Base-by-base conservation (phyloP, 2,113 vertebrate genomes). In the Poicephalus meyeri region DNA sequence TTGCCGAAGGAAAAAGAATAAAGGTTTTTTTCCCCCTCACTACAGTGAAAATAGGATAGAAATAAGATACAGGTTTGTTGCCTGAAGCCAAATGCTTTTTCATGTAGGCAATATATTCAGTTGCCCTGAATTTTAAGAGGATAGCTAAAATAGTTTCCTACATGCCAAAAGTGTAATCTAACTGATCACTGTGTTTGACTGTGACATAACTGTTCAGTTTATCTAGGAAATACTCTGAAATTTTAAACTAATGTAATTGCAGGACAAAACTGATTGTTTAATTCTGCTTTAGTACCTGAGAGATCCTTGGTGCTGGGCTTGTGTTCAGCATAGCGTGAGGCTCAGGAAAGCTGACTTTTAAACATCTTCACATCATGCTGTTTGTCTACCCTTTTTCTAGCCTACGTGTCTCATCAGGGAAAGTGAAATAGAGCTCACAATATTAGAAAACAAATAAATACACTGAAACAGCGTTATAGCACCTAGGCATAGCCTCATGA, bases 151-250 rank as follows among this genome's bases (percentile, higher is more conserved):
- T 55, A 53, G 25, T 70, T 71, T 83, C 24, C 33, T 74, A 0
- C 7, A 3, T 86, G 12, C 13, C 16, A 13, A 1, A 42, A 37
- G 8, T 26, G 37, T 52, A 28, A 44, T 58, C 46, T 74, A 6
- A 46, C 16, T 44, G 39, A 49, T 93, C 15, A 10, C 7, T 46
- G 11, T 41, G 19, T 41, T 33, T 56, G 41, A 44, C 44, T 46
- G 64, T 1, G 13, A 41, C 19, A 42, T 89, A 60, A 25, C 37
- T 63, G 7, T 89, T 93, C 31, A 46, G 19, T 88, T 88, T 49
- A 61, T 68, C 52, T 86, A 94, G 46, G 44, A 91, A 91, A 55
- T 84, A 37, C 23, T 87, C 60, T 70, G 53, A 72, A 90, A 81
- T 78, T 11, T 79, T 60, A 52, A 91, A 49, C 17, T 29, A 44